Evolutionary conservation across 2,797 vertebrate genomes (phyloP), one percentile per base, ranked within the genome.

Genomic region (Galago senegalensis): DNA sequence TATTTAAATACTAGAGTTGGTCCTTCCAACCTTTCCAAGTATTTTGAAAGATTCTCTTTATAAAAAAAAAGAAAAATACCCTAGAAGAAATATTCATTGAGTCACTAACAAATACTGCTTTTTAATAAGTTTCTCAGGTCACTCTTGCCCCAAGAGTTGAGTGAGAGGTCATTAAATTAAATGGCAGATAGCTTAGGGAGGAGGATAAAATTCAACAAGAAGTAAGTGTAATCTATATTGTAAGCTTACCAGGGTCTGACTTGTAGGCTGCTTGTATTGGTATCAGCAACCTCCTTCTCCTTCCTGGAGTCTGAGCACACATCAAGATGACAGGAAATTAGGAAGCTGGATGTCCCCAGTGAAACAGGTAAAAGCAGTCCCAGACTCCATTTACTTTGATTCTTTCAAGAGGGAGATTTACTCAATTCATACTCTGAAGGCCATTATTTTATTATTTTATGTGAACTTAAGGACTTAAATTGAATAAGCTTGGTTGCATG

Each of bases 381-480:
- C 37, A 76, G 83, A 67, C 11, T 0, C 31, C 61, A 93, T 63
- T 87, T 43, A 53, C 18, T 81, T 37, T n/a, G 7, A 70, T 67
- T 85, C 13, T 84, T 69, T 76, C 43, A 76, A n/a, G 23, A 80
- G 65, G 87, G 3, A 95, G 80, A 80, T 69, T 12, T 37, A 85
- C 83, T 81, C 27, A 89, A 3, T 70, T 77, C 34, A 84, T 53
- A 95, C 56, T 65, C 25, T 12, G 27, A 82, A 95, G 61, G 4
- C 1, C 18, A 58, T 76, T 53, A 37, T 63, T 87, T 84, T 17
- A 86, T 60, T 79, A 67, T 83, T 43, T 60, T 46, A 12, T 72
- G 14, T 79, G 75, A 81, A 87, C 10, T 67, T 87, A 60, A 79
- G 80, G 31, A 63, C 92, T 40, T n/a, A 91, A 65, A 88, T 89